Conservation (phyloP, 2,888 invertebrate genomes). For the Drosophila basisetae region DNA sequence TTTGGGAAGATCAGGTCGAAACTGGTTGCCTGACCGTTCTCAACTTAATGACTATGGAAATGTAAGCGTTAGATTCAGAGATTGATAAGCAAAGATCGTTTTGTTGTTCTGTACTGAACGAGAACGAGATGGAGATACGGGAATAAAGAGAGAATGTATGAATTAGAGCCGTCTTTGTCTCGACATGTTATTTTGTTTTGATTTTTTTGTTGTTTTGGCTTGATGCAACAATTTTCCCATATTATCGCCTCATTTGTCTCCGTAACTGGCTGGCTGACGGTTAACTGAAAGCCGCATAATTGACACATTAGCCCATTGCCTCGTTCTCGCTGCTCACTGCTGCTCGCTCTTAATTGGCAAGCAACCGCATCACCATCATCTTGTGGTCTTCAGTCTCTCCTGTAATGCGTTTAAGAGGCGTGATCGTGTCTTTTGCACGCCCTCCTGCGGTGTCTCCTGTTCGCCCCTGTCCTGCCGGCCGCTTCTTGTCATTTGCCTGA, state of each 20-base stretch:
- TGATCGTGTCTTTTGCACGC: slow-evolving; percentile 80
- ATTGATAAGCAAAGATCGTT: slow-evolving; percentile 55
- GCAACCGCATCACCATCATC: slow-evolving; percentile 33
- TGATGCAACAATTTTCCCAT: slow-evolving; percentile 51
- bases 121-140: slow-evolving; percentile 5
- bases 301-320: slow-evolving; percentile 77
- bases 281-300: slow-evolving; percentile 71
- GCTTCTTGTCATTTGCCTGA: slow-evolving; percentile 41
- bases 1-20: slow-evolving; percentile 61
- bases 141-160: slow-evolving; percentile 36
- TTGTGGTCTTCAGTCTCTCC: slow-evolving; percentile 37
- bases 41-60: slow-evolving; percentile 72
- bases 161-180: slow-evolving; percentile 47
- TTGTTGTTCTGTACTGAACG: slow-evolving; percentile 34
- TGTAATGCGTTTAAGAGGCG: slow-evolving; percentile 77
- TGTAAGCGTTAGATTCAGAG: slow-evolving; percentile 50
- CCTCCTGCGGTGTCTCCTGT: slow-evolving; percentile 67
- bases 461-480: slow-evolving; percentile 19
- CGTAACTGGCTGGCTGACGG: slow-evolving; percentile 18
- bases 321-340: slow-evolving; percentile 44
- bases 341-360: slow-evolving; percentile 27
- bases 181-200: slow-evolving; percentile 15
- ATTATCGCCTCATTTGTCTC: slow-evolving; percentile 70
- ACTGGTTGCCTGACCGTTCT: slow-evolving; percentile 55
- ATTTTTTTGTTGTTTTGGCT: neutral